These are phyloP conservation scores for Nephrotoma flavescens DNA, from an alignment of 2,888 invertebrate genomes.

Conservation along the genomic window DNA sequence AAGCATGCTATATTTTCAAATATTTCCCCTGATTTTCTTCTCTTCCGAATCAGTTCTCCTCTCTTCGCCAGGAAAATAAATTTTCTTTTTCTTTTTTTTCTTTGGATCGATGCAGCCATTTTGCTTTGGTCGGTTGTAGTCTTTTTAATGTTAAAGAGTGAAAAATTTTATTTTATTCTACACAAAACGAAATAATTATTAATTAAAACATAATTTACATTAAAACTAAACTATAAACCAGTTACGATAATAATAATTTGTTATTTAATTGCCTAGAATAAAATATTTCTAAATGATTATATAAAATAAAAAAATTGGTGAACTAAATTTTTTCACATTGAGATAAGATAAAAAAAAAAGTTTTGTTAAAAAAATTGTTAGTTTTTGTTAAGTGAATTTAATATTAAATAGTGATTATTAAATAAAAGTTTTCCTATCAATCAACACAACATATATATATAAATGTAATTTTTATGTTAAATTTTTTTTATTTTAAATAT, in stretches of 20 bases:
- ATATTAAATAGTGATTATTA: neutral
- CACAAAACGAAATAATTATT: neutral
- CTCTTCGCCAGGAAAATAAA: neutral
- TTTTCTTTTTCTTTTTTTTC: neutral
- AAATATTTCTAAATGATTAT: neutral
- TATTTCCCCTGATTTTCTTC: neutral
- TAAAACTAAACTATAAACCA: neutral
- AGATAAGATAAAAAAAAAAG: neutral
- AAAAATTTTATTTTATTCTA: neutral
- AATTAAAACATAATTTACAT: neutral
- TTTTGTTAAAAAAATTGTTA: neutral
- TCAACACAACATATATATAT: neutral
- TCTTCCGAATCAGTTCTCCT: neutral
- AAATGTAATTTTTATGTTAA: neutral
- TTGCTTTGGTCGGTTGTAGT: conserved; percentile 7
- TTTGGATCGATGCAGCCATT: conserved; percentile 16
- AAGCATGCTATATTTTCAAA: neutral
- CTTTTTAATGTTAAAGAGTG: neutral
- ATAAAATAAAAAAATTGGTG: neutral
- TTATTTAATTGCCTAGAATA: neutral
- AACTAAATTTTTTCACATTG: neutral
- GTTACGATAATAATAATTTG: neutral
- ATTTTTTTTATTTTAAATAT: neutral
- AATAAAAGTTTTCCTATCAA: neutral
- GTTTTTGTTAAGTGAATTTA: neutral